phyloP scores from a whole-genome alignment of 2,797 vertebrate genomes.

The Garrulus glandarius region DNA sequence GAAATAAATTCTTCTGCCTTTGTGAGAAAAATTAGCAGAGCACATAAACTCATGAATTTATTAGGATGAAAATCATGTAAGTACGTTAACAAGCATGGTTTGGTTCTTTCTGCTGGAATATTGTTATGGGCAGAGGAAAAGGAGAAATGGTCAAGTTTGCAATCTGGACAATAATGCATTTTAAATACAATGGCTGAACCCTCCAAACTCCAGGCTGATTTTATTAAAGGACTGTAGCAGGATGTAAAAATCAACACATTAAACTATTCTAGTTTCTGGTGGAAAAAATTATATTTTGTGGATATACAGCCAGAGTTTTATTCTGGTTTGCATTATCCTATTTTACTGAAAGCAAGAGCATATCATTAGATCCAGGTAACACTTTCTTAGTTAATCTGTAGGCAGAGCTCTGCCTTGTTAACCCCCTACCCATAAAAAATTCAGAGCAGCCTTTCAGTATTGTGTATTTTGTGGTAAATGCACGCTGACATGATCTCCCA shows the following conservation, averaged over 20 bases:
- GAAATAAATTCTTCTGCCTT: neutral
- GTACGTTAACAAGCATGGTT: neutral
- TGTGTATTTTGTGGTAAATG: neutral
- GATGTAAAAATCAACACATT: slow-evolving; percentile 27
- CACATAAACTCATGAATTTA: neutral
- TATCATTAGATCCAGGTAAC: slow-evolving; percentile 28
- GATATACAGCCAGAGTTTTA: neutral
- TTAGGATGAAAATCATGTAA: neutral
- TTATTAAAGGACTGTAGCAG: slow-evolving; percentile 11
- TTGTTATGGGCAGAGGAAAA: neutral
- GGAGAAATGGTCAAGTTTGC: neutral
- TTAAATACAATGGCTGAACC: neutral
- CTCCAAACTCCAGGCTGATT: neutral
- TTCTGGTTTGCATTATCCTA: slow-evolving; percentile 32
- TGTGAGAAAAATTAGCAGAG: neutral
- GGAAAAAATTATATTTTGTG: slow-evolving; percentile 13
- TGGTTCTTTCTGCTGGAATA: neutral
- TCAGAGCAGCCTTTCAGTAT: neutral
- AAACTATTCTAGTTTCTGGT: slow-evolving; percentile 5
- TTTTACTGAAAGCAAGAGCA: slow-evolving; percentile 10
- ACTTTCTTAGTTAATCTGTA: neutral
- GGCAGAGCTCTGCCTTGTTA: neutral
- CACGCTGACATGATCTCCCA: neutral
- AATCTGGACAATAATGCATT: neutral
- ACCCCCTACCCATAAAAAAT: neutral